Evolutionary conservation across 2,888 invertebrate species (phyloP), one percentile per base, ranked within the genome.

Genomic region (Lymantria dispar): DNA sequence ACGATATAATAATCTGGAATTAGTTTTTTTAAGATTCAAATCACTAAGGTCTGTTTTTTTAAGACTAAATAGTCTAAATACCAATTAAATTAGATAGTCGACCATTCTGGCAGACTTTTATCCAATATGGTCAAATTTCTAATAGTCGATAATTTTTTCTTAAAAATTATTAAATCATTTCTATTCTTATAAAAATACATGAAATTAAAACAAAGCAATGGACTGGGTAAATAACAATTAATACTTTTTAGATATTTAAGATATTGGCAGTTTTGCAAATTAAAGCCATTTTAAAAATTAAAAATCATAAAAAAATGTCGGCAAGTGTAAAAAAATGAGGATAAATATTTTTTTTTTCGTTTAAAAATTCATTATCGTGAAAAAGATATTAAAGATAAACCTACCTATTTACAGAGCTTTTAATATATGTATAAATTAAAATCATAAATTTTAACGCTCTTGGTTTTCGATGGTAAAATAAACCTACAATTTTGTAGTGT

Each of bases 111-210:
- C 62, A 39, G 54, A 54, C n/a, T 43, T 40, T 41, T 13, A 43
- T 54, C 78, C 90, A 79, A 82, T 70, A 80, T 76, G 85, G 84
- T 83, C 88, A 88, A 90, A 86, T 77, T 68, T 83, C 87, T 88
- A 89, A 88, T 87, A 69, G 48, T 64, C 66, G 62, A 62, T 54
- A 58, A 11, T 48, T 48, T 67, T 69, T 68, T 73, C 66, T 72
- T 72, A 71, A 60, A 64, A 68, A 74, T 56, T 56, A 52, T 56
- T 57, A 49, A 67, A 70, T 71, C 68, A 61, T 62, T 51, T 63
- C 43, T 15, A 38, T 67, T 57, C 52, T 55, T 61, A 51, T 52
- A 62, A 53, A 54, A 40, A 64, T 54, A 51, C 48, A 51, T 12
- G 49, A 58, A 60, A 65, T 52, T 52, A 53, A 60, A 56, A 68